These are phyloP conservation scores for Nebria brevicollis DNA, from an alignment of 2,888 invertebrate species.

Conservation along the genomic window DNA sequence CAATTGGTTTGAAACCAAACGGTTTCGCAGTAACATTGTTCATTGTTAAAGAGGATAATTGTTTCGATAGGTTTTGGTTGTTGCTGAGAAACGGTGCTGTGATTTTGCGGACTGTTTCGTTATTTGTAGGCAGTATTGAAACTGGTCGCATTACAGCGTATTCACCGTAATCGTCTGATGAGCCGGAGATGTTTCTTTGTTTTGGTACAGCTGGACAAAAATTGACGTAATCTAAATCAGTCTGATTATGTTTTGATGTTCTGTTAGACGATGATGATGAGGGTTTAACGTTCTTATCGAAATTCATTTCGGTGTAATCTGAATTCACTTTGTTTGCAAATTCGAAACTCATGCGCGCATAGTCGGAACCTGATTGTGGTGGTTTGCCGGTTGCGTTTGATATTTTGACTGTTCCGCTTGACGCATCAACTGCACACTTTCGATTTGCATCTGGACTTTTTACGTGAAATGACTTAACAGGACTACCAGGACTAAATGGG, in stretches of 20 bases:
- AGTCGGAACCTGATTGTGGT: conserved; percentile 47
- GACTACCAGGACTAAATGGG: conserved; percentile 75
- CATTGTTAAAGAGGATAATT: conserved; percentile 28
- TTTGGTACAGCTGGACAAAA: conserved; percentile 54
- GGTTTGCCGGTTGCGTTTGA: conserved; percentile 34
- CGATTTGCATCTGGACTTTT: conserved; percentile 52
- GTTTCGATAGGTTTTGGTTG: conserved; percentile 33
- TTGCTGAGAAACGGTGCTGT: conserved; percentile 27
- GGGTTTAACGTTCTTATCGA: conserved; percentile 51
- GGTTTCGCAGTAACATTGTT: conserved; percentile 18
- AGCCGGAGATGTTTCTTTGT: conserved; percentile 55
- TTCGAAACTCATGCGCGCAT: conserved; percentile 50
- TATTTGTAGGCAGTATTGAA: conserved; percentile 23
- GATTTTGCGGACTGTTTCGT: conserved; percentile 33
- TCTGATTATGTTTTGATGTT: conserved; percentile 44
- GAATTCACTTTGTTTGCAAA: conserved; percentile 23
- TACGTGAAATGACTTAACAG: conserved; percentile 64
- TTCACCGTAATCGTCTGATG: conserved; percentile 47
- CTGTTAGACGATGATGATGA: conserved; percentile 38
- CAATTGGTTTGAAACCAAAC: conserved; percentile 41
- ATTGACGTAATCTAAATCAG: conserved; percentile 59
- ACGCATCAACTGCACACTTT: conserved; percentile 59
- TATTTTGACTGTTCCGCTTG: conserved; percentile 56
- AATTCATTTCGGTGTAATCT: conserved; percentile 60
- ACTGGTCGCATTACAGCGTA: conserved; percentile 51